These are phyloP conservation scores for Glyphotaelius pellucidus DNA, from an alignment of 2,888 invertebrate species.

Conservation along the genomic window DNA sequence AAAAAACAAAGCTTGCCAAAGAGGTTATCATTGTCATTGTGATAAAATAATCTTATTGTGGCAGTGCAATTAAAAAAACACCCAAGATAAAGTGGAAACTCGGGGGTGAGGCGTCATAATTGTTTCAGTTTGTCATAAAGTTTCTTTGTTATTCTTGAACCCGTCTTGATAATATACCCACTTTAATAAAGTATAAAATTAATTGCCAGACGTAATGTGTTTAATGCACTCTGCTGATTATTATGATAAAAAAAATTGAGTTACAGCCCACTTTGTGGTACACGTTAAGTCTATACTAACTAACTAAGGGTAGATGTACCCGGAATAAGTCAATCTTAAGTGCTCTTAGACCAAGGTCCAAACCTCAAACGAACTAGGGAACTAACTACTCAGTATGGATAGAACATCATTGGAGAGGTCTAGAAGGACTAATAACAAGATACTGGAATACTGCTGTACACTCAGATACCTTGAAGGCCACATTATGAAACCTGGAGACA, in stretches of 20 bases:
- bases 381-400: neutral
- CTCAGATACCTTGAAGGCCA: neutral
- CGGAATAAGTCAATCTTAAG: neutral
- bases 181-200: neutral
- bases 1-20: neutral
- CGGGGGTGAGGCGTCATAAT: neutral
- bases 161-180: neutral
- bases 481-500: neutral
- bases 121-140: neutral
- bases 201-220: neutral
- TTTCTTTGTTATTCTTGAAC: neutral
- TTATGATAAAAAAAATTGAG: neutral
- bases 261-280: neutral
- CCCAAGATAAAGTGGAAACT: neutral
- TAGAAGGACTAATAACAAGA: neutral
- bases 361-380: neutral
- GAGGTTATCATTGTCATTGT: neutral
- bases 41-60: conserved; percentile 22
- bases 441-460: neutral
- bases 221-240: neutral
- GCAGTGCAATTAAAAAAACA: conserved; percentile 26
- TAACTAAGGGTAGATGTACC: neutral
- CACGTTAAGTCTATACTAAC: too few species aligned
- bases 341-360: neutral
- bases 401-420: neutral